Conservation (phyloP, 2,113 vertebrate genomes). For the Chaenogobius annularis region DNA sequence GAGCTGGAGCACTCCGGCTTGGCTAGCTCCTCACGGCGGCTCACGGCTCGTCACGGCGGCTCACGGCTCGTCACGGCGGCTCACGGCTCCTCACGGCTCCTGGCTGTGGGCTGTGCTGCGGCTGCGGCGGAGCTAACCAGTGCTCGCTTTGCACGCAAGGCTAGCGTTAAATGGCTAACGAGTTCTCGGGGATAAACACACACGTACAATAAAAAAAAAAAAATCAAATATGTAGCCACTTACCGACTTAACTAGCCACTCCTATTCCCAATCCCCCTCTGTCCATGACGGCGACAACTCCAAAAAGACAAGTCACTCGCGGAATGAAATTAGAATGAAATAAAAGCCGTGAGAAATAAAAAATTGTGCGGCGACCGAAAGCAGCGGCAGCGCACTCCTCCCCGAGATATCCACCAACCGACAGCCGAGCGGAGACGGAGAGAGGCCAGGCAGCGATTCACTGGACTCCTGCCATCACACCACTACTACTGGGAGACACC, state of each 20-base stretch:
- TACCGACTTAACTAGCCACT: constrained; percentile 68
- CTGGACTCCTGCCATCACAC: constrained; percentile 81
- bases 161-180: constrained; percentile 54
- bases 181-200: constrained; percentile 47
- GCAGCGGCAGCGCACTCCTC: constrained; percentile 61
- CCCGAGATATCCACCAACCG: constrained; percentile 68
- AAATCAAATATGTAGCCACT: constrained; percentile 45
- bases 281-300: constrained; percentile 63
- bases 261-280: constrained; percentile 60
- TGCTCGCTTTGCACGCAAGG: constrained; percentile 46
- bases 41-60: constrained; percentile 10
- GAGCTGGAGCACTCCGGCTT: constrained; percentile 59
- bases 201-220: background rate
- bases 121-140: constrained; percentile 40
- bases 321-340: constrained; percentile 20
- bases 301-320: constrained; percentile 39
- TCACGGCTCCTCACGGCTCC: constrained; percentile 33
- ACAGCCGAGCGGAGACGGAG: constrained; percentile 68
- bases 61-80: constrained; percentile 34
- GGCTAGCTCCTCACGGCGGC: constrained; percentile 28
- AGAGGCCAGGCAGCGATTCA: constrained; percentile 74
- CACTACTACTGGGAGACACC: constrained; percentile 68
- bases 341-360: constrained; percentile 22
- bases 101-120: constrained; percentile 51
- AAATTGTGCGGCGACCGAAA: constrained; percentile 49